phyloP scores from a whole-genome alignment of 2,113 vertebrate species.

The Aptenodytes patagonicus region DNA sequence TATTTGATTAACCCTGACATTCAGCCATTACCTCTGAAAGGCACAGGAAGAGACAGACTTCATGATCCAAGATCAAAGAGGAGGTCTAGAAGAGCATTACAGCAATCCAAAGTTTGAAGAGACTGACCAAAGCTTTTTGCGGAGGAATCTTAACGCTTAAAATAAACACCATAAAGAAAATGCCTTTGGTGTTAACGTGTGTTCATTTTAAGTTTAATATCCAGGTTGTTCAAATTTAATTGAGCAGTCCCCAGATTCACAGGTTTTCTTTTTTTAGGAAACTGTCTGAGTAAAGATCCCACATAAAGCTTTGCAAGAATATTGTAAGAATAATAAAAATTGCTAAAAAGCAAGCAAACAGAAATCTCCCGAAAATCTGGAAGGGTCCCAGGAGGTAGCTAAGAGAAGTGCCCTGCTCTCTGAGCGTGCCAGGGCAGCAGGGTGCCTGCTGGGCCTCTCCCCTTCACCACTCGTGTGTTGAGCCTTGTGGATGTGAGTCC shows the following conservation, averaged over 20 bases:
- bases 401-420: neutral
- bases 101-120: constrained; percentile 77
- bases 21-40: constrained; percentile 57
- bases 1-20: constrained; percentile 69
- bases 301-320: constrained; percentile 15
- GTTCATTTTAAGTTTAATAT: constrained; percentile 51
- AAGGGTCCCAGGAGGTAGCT: neutral
- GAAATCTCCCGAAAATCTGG: neutral
- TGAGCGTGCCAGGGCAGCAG: constrained; percentile 34
- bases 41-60: constrained; percentile 67
- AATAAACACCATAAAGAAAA: constrained; percentile 54
- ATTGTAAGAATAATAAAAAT: neutral
- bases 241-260: neutral
- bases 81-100: constrained; percentile 75
- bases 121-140: constrained; percentile 81
- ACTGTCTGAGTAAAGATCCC: neutral
- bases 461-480: neutral
- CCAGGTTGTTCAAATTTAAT: constrained; percentile 30
- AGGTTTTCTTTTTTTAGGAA: constrained; percentile 40
- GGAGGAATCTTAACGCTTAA: constrained; percentile 78
- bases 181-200: constrained; percentile 46
- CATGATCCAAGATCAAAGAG: constrained; percentile 67
- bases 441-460: constrained; percentile 19
- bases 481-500: constrained; percentile 37
- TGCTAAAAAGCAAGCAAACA: neutral